Evolutionary conservation across 2,113 vertebrate genomes (phyloP), one percentile per base, ranked within the genome.

Genomic region (Bubalus kerabau): DNA sequence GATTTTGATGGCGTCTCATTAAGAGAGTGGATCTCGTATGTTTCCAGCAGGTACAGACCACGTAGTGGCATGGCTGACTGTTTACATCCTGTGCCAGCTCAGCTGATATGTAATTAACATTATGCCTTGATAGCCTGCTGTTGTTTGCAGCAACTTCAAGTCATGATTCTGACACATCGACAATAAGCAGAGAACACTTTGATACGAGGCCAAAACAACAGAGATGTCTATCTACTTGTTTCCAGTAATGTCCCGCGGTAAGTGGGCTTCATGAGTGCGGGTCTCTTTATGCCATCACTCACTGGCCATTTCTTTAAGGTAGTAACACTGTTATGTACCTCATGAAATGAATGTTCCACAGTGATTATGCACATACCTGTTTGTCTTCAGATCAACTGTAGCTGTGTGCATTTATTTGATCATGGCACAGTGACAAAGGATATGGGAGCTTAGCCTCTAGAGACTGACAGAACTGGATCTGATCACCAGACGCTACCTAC

Each of bases 41-140:
- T 54, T 12, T 93, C 60, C 62, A 60, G 91, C 57, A 52, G 6
- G 71, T n/a, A 93, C 9, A 7, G 93, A 91, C 94, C 85, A 92
- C 86, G 89, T 57, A n/a, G 93, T 89, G 92, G 88, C 95, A 50
- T 85, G 94, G 60, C 32, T 97, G 96, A 95, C 94, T 92, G 91
- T 97, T 97, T 74, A 91, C 89, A 97, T 97, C 87, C 96, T 82
- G 84, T 96, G 96, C 95, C 95, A 97, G 89, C 52, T 94, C 94
- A 95, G 97, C 86, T 98, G 97, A 98, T 97, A 94, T 32, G 96
- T 98, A 98, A 98, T 98, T 98, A 98, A 98, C 95, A 97, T 24
- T 3, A 89, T 86, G 94, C 91, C 98, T 98, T 96, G 97, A 94
- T 91, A 98, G 59, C 54, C 95, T 98, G 98, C 92, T 97, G 97